Evolutionary conservation across 2,888 invertebrate species (phyloP).

Genomic region (Gasteruption jaculator): DNA sequence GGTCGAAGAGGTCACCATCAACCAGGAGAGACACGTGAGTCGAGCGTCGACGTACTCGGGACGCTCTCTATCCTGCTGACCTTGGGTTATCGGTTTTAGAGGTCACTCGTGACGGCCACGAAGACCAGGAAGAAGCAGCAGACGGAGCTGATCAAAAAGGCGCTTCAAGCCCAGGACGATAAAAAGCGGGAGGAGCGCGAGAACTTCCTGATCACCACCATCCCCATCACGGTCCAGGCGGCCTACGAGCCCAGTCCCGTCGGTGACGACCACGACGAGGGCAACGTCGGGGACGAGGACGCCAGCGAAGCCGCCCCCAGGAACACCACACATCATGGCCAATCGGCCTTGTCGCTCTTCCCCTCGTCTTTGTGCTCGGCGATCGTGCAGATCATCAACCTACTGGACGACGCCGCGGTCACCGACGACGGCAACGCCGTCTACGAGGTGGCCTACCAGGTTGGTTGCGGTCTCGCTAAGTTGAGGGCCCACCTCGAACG

Average conservation of each 20-base stretch:
- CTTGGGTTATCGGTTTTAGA: slow-evolving; percentile 53
- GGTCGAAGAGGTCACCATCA: slow-evolving; percentile 97
- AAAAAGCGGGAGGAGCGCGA: slow-evolving; percentile 92
- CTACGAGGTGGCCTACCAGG: slow-evolving; percentile 93
- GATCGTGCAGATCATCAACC: slow-evolving; percentile 88
- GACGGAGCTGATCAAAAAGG: slow-evolving; percentile 94
- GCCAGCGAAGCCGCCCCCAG: slow-evolving; percentile 64
- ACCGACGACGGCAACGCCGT: slow-evolving; percentile 92
- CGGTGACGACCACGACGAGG: slow-evolving; percentile 83
- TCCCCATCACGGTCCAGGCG: slow-evolving; percentile 91
- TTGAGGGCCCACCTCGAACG: no score
- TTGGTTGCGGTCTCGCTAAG: slow-evolving; percentile 50
- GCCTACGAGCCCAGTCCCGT: slow-evolving; percentile 90
- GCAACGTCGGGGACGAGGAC: slow-evolving; percentile 56
- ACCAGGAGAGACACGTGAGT: slow-evolving; percentile 92
- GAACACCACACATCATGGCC: slow-evolving; percentile 74
- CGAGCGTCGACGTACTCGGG: no score
- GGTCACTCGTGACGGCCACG: slow-evolving; percentile 94
- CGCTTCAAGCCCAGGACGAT: slow-evolving; percentile 92
- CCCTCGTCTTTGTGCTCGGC: slow-evolving; percentile 96
- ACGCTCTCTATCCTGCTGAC: background rate
- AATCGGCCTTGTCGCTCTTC: slow-evolving; percentile 91
- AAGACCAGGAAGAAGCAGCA: slow-evolving; percentile 99
- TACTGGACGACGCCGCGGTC: slow-evolving; percentile 95
- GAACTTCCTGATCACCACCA: slow-evolving; percentile 91